A percentile compares a stretch with the other conserved stretches of the same genome.
Evolutionary conservation across 2,888 invertebrate species (phyloP).

Genomic region (Nezara viridula): DNA sequence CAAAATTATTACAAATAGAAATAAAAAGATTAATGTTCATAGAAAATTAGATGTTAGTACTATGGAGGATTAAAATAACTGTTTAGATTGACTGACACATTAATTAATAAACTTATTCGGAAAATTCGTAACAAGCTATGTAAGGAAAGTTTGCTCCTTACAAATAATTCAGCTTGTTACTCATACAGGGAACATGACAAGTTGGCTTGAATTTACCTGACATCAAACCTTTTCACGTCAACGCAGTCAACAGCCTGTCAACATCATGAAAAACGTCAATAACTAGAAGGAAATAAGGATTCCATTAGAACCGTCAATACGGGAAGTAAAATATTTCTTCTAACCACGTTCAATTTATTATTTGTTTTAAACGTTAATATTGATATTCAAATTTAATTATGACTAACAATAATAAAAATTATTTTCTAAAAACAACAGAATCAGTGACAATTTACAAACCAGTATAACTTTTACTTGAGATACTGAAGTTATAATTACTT

Average conservation of each 20-base stretch:
- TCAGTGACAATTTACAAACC: neutral
- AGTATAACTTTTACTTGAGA: neutral
- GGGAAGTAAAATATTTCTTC: neutral
- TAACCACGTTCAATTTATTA: neutral
- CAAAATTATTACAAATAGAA: too few relatives aligned
- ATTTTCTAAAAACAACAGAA: neutral
- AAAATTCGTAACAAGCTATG: neutral
- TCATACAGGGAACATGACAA: neutral
- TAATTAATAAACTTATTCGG: neutral
- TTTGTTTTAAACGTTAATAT: neutral
- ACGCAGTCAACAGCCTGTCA: neutral
- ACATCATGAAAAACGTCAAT: neutral
- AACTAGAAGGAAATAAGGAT: neutral
- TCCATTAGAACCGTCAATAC: neutral
- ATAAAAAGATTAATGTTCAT: too few relatives aligned
- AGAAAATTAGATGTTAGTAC: too few relatives aligned
- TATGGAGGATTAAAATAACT: too few relatives aligned
- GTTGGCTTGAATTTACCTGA: neutral
- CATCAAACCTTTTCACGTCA: slow-evolving; percentile 2
- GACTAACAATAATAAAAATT: too few relatives aligned
- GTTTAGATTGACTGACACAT: neutral
- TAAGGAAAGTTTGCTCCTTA: neutral
- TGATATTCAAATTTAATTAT: neutral
- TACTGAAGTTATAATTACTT: neutral
- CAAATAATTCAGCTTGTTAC: neutral